These are phyloP conservation scores for Leptobrachium leishanense DNA, from an alignment of 2,113 vertebrate species.

Conservation along the genomic window DNA sequence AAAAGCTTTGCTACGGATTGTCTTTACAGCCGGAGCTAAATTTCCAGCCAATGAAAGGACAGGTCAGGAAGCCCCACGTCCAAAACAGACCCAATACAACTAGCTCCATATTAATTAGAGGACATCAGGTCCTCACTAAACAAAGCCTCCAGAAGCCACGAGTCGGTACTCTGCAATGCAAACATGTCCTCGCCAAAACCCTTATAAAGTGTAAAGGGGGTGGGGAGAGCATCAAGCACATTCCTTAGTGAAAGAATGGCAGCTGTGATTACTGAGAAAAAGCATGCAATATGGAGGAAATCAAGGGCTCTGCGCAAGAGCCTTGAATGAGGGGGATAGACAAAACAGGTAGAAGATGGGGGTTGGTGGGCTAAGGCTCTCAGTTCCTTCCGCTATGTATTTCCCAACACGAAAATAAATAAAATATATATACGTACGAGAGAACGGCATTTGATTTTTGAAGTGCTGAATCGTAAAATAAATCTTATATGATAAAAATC, in stretches of 20 bases:
- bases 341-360: not conserved
- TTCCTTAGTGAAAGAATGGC: constrained; percentile 34
- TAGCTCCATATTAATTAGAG: not conserved
- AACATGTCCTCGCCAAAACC: constrained; percentile 28
- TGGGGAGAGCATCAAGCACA: constrained; percentile 12
- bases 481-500: no score
- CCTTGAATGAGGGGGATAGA: not conserved
- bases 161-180: constrained; percentile 15
- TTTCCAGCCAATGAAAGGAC: not conserved
- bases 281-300: not conserved
- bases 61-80: not conserved
- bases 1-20: not conserved
- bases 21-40: not conserved
- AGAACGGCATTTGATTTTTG: no score
- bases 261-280: constrained; percentile 25
- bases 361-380: not conserved
- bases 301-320: not conserved
- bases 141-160: constrained; percentile 19
- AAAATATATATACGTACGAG: no score
- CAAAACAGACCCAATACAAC: not conserved
- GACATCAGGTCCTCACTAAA: constrained; percentile 2
- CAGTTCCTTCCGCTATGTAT: not conserved
- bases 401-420: no score
- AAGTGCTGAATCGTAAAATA: no score
- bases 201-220: constrained; percentile 29